Conservation (phyloP, 2,113 vertebrate species). For the Rhinoderma darwinii region DNA sequence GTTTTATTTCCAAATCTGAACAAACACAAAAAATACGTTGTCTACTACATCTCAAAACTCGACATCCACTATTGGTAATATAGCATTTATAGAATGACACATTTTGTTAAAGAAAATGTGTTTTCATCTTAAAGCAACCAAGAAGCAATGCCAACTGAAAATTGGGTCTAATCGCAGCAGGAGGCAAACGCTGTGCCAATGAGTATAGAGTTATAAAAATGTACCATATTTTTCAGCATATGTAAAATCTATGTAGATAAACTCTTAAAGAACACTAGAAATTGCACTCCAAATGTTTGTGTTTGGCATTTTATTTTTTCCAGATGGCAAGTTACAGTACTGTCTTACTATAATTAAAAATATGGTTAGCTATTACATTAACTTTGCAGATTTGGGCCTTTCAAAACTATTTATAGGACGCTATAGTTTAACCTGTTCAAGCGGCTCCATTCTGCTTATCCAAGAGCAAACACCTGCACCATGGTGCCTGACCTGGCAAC, state of each 20-base stretch:
- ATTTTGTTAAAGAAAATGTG: slow-evolving; percentile 14
- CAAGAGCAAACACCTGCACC: neutral
- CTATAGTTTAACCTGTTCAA: neutral
- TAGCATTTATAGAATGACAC: neutral
- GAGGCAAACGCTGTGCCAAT: slow-evolving; percentile 35
- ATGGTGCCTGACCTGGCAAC: neutral
- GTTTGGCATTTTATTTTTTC: slow-evolving; percentile 23
- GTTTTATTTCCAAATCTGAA: neutral
- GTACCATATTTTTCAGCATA: slow-evolving; percentile 28
- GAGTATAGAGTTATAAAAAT: slow-evolving; percentile 31
- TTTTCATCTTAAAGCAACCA: neutral
- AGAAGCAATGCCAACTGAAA: slow-evolving; percentile 27
- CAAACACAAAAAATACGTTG: neutral
- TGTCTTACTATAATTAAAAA: neutral
- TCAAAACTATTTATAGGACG: neutral
- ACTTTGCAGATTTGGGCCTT: neutral
- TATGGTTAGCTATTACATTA: neutral
- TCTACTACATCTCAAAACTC: neutral
- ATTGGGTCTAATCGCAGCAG: slow-evolving; percentile 47
- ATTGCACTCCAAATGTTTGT: neutral
- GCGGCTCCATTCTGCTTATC: neutral
- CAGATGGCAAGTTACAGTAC: slow-evolving; percentile 33
- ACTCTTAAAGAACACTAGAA: slow-evolving; percentile 3
- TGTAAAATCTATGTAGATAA: slow-evolving; percentile 11
- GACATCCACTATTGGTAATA: neutral